These are phyloP conservation scores for Anoplophora glabripennis DNA, from an alignment of 1,140 invertebrate genomes.

Conservation along the genomic window DNA sequence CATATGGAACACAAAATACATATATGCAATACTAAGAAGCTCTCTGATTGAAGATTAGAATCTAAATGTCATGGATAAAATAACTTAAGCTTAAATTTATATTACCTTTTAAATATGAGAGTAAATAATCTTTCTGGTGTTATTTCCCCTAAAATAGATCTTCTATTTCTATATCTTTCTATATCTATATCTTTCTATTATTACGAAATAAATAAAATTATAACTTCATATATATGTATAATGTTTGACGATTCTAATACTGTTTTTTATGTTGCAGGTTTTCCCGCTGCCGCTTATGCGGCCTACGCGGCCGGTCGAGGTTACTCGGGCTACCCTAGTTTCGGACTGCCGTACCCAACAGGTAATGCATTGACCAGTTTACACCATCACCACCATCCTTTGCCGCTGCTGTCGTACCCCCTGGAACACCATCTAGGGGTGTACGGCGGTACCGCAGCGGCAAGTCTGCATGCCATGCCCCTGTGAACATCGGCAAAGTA, in stretches of 20 bases:
- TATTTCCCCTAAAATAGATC: too few relatives aligned
- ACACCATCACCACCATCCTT: conserved; percentile 61
- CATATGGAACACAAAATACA: too few relatives aligned
- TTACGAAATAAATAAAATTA: too few relatives aligned
- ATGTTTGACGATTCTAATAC: background rate
- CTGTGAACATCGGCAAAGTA: conserved; percentile 62
- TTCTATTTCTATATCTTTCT: too few relatives aligned
- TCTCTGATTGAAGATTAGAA: too few relatives aligned
- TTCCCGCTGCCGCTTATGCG: conserved; percentile 87
- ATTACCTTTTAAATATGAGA: too few relatives aligned
- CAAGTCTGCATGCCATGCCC: conserved; percentile 73
- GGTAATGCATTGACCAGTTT: conserved; percentile 79
- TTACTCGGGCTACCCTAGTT: conserved; percentile 94
- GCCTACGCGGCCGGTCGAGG: conserved; percentile 90
- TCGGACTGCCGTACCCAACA: conserved; percentile 93
- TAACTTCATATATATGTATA: too few relatives aligned
- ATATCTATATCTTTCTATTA: too few relatives aligned
- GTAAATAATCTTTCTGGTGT: too few relatives aligned
- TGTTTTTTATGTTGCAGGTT: conserved; percentile 69
- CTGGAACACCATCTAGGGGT: conserved; percentile 58
- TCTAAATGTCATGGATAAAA: too few relatives aligned
- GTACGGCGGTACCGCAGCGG: conserved; percentile 51
- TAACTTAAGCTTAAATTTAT: too few relatives aligned
- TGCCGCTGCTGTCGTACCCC: conserved; percentile 57
- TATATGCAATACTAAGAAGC: too few relatives aligned